Evolutionary conservation across 1,140 invertebrate genomes (phyloP).

Genomic region (Branchinecta lynchi): DNA sequence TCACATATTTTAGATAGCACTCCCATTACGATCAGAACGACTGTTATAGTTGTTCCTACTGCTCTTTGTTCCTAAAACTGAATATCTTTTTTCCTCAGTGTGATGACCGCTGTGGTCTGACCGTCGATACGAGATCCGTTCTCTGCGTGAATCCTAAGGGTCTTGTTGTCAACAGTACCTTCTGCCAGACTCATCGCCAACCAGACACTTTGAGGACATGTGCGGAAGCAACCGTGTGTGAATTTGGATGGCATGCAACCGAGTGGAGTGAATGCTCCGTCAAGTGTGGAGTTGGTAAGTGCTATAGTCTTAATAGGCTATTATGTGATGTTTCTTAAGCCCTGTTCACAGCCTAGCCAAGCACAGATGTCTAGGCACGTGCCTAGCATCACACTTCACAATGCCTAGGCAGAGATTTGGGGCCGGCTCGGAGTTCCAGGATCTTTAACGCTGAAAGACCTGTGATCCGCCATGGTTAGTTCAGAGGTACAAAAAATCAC

Average conservation of each 20-base stretch:
- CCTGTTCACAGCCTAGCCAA: too few relatives aligned
- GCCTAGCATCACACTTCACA: too few relatives aligned
- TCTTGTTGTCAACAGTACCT: constrained; percentile 47
- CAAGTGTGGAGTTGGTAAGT: constrained; percentile 36
- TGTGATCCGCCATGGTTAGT: too few relatives aligned
- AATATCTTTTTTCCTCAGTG: constrained; percentile 35
- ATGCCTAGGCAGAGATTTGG: too few relatives aligned
- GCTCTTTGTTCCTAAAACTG: constrained; percentile 6
- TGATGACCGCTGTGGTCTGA: constrained; percentile 50
- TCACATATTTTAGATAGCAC: too few relatives aligned
- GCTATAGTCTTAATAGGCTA: neutral
- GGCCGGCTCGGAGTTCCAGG: too few relatives aligned
- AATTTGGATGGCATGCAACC: constrained; percentile 66
- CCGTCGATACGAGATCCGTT: constrained; percentile 51
- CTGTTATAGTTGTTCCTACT: too few relatives aligned
- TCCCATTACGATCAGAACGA: too few relatives aligned
- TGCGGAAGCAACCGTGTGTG: constrained; percentile 39
- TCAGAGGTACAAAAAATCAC: too few relatives aligned
- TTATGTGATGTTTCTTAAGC: too few relatives aligned
- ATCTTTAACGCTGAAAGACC: too few relatives aligned
- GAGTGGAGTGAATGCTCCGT: constrained; percentile 52
- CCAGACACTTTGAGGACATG: constrained; percentile 45
- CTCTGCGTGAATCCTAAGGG: constrained; percentile 54
- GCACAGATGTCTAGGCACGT: too few relatives aligned
- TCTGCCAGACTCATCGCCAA: constrained; percentile 43